These are phyloP conservation scores for Australoheros facetus DNA, from an alignment of 2,797 vertebrate genomes.

Conservation along the genomic window DNA sequence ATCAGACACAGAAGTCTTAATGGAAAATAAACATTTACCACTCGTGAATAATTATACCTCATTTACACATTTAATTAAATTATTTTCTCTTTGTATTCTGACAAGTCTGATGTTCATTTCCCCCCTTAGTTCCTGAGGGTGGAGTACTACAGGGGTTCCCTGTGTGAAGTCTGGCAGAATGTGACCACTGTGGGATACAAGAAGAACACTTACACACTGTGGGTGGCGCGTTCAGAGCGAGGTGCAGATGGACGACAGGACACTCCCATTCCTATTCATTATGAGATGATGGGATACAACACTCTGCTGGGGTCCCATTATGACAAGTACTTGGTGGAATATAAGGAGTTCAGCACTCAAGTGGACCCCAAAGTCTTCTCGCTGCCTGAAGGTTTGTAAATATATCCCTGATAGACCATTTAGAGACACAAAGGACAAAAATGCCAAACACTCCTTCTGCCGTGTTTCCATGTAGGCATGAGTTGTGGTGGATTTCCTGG, in stretches of 20 bases:
- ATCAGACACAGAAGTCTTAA: not conserved
- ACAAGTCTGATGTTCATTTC: not conserved
- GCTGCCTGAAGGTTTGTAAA: slow-evolving; percentile 77
- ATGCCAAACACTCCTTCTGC: not conserved
- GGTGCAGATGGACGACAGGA: slow-evolving; percentile 40
- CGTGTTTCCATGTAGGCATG: slow-evolving; percentile 67
- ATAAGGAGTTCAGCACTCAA: slow-evolving; percentile 74
- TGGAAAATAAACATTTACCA: not conserved
- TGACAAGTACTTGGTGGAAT: slow-evolving; percentile 85
- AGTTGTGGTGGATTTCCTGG: slow-evolving; percentile 79
- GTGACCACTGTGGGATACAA: slow-evolving; percentile 75
- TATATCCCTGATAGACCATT: accelerated
- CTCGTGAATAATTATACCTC: not conserved
- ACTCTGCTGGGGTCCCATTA: slow-evolving; percentile 85
- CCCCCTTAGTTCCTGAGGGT: slow-evolving; percentile 79
- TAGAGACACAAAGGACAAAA: not conserved
- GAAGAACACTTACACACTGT: slow-evolving; percentile 86
- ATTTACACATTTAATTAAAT: not conserved
- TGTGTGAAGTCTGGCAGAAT: slow-evolving; percentile 85
- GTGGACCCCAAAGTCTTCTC: slow-evolving; percentile 71
- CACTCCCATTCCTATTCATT: slow-evolving; percentile 75
- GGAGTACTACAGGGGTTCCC: slow-evolving; percentile 78
- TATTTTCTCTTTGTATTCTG: not conserved
- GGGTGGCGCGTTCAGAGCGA: slow-evolving; percentile 78
- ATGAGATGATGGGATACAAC: slow-evolving; percentile 87